Evolutionary conservation across 2,797 vertebrate genomes (phyloP).

Genomic region (Apodemus agrarius): DNA sequence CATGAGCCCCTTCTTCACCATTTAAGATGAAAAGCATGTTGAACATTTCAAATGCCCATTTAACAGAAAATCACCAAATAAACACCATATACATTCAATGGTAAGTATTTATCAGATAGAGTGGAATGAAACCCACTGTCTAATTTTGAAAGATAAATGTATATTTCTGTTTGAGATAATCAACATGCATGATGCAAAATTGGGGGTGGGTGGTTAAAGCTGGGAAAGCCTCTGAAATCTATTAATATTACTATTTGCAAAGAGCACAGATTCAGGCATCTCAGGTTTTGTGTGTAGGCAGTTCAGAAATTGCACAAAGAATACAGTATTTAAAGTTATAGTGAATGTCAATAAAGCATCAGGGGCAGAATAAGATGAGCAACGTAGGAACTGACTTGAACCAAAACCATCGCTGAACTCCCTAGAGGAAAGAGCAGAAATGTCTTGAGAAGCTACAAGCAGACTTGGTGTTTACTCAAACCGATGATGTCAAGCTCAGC

Average conservation of each 20-base stretch:
- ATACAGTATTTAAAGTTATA: background rate
- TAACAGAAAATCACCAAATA: background rate
- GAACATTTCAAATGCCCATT: background rate
- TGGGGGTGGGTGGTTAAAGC: background rate
- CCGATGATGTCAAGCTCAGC: background rate
- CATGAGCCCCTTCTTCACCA: background rate
- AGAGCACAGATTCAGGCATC: background rate
- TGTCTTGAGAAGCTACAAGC: background rate
- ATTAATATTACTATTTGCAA: background rate
- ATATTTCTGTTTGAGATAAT: background rate
- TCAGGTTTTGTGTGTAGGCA: background rate
- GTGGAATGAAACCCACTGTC: background rate
- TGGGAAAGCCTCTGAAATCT: background rate
- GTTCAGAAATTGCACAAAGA: slow-evolving; percentile 37
- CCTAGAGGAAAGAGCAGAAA: slow-evolving; percentile 1
- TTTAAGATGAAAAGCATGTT: background rate
- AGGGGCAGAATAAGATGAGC: background rate
- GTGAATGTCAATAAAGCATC: background rate
- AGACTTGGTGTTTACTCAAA: background rate
- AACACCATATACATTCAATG: background rate
- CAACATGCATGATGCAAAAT: background rate
- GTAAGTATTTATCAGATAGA: slow-evolving; percentile 25
- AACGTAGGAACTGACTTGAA: background rate
- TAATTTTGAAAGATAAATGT: slow-evolving; percentile 30
- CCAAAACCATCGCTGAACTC: background rate